Evolutionary conservation across 2,888 invertebrate genomes (phyloP).

Genomic region (Ochropleura plecta): DNA sequence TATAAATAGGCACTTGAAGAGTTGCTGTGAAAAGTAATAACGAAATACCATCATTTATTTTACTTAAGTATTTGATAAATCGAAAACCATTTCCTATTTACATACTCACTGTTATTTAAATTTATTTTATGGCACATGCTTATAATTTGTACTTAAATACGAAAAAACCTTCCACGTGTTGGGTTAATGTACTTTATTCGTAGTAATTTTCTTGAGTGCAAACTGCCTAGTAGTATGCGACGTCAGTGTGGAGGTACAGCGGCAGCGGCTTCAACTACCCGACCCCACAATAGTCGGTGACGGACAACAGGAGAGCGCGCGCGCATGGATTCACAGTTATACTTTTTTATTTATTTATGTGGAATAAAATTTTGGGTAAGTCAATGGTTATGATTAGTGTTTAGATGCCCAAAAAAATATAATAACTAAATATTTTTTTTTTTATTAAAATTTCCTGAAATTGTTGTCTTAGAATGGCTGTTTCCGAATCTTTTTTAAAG

Average conservation of each 20-base stretch:
- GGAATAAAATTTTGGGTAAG: slow-evolving; percentile 20
- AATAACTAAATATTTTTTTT: background rate
- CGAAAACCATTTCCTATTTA: slow-evolving; percentile 1
- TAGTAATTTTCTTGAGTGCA: background rate
- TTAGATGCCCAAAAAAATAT: background rate
- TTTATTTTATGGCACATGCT: background rate
- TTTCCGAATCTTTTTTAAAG: background rate
- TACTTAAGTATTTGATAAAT: slow-evolving; percentile 25
- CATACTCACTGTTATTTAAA: background rate
- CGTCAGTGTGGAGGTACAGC: background rate
- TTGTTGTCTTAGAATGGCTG: background rate
- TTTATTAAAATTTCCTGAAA: background rate
- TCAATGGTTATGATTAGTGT: background rate
- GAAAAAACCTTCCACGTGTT: background rate
- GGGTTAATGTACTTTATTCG: background rate
- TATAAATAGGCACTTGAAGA: background rate
- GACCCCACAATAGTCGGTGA: slow-evolving; percentile 29
- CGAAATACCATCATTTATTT: background rate
- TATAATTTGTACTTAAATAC: background rate
- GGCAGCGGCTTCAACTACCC: background rate
- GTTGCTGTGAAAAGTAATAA: background rate
- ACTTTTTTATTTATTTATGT: background rate
- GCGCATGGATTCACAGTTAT: slow-evolving; percentile 31
- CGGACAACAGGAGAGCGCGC: slow-evolving; percentile 25
- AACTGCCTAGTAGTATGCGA: background rate